Percentiles rank a stretch among this genome's conserved stretches.
Conservation (phyloP, 1,140 invertebrate species). For the Octopus sinensis region DNA sequence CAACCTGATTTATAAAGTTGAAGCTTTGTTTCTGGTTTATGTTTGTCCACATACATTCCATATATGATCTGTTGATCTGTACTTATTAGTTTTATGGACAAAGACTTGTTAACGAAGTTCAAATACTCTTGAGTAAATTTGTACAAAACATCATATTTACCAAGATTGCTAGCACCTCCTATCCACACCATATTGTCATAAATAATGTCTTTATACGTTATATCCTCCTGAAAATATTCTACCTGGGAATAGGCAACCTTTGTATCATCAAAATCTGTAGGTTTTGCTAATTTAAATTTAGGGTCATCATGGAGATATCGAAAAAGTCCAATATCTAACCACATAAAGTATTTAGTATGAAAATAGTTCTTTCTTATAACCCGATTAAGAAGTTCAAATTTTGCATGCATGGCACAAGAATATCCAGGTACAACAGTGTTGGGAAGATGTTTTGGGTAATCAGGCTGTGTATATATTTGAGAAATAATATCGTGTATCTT, state of each 20-base stretch:
- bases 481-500: slow-evolving; percentile 26
- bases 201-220: slow-evolving; percentile 29
- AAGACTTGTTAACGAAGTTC: slow-evolving; percentile 31
- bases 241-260: slow-evolving; percentile 43
- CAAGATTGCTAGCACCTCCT: slow-evolving; percentile 39
- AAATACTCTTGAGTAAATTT: slow-evolving; percentile 14
- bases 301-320: slow-evolving; percentile 26
- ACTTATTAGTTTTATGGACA: slow-evolving; percentile 34
- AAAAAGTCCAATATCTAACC: slow-evolving; percentile 47
- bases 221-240: slow-evolving; percentile 22
- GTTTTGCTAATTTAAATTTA: slow-evolving; percentile 36
- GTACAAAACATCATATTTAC: slow-evolving; percentile 26
- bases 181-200: slow-evolving; percentile 39
- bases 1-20: slow-evolving; percentile 17
- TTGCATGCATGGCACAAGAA: slow-evolving; percentile 35
- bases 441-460: slow-evolving; percentile 32
- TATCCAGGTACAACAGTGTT: slow-evolving; percentile 38
- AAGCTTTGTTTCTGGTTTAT: slow-evolving; percentile 10
- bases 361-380: slow-evolving; percentile 31
- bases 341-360: slow-evolving; percentile 41
- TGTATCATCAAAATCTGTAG: slow-evolving; percentile 39
- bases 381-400: slow-evolving; percentile 42
- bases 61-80: slow-evolving; percentile 47
- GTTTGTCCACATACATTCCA: slow-evolving; percentile 17
- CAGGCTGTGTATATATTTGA: slow-evolving; percentile 27